Evolutionary conservation across 2,888 invertebrate genomes (phyloP).

Genomic region (Criorhina ranunculi): DNA sequence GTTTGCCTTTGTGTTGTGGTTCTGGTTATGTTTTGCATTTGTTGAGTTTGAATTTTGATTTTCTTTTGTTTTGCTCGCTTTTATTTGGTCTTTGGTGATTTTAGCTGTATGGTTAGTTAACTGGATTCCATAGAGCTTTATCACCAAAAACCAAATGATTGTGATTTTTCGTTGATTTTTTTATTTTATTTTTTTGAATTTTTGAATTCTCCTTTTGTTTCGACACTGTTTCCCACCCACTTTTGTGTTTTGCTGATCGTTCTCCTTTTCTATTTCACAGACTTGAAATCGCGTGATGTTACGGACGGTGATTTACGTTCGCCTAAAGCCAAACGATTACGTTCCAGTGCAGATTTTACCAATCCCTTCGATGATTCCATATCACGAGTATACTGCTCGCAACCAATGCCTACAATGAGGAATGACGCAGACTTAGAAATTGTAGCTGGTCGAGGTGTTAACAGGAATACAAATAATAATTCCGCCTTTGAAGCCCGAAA

Average conservation of each 20-base stretch:
- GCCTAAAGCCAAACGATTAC: conserved; percentile 83
- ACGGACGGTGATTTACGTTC: conserved; percentile 83
- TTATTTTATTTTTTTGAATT: conserved; percentile 27
- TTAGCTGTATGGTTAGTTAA: conserved; percentile 88
- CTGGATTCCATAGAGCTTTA: conserved; percentile 89
- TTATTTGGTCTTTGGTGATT: conserved; percentile 89
- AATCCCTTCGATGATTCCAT: conserved; percentile 83
- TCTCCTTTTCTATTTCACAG: conserved; percentile 78
- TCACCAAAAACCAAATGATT: conserved; percentile 88
- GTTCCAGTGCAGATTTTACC: conserved; percentile 81
- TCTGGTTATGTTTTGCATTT: conserved; percentile 63
- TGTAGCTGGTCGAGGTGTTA: conserved; percentile 42
- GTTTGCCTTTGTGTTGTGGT: conserved; percentile 39
- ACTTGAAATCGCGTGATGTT: conserved; percentile 82
- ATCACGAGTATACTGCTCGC: conserved; percentile 84
- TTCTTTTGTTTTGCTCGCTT: conserved; percentile 75
- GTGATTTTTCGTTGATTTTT: conserved; percentile 79
- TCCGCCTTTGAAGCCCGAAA: conserved; percentile 84
- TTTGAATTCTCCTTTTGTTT: conserved; percentile 1
- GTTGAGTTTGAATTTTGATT: conserved; percentile 49
- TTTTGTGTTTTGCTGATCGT: not conserved
- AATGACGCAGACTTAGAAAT: conserved; percentile 69
- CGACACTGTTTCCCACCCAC: not conserved
- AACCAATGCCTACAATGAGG: conserved; percentile 83
- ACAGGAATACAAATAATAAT: conserved; percentile 78